Conservation (phyloP, 2,113 vertebrate species). For the Anguilla japonica region DNA sequence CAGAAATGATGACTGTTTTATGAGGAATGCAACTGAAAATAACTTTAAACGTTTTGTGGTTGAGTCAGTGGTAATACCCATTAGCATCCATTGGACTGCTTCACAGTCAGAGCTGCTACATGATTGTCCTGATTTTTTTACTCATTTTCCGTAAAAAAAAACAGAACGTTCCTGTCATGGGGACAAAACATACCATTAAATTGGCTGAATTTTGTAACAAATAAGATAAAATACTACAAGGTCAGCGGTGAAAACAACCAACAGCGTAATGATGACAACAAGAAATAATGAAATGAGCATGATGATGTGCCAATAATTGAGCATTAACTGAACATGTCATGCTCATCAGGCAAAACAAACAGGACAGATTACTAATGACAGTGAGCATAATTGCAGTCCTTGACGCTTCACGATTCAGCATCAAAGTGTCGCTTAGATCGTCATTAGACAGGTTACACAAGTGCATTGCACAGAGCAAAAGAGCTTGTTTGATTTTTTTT, state of each 20-base stretch:
- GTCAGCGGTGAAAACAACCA: not conserved
- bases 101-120: not conserved
- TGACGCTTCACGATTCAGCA: not conserved
- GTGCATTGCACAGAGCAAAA: not conserved
- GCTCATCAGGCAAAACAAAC: not conserved
- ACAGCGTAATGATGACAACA: not conserved
- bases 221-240: not conserved
- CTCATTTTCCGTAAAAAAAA: not conserved
- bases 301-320: not conserved
- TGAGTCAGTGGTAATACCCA: not conserved
- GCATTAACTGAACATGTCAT: not conserved
- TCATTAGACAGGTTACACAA: not conserved
- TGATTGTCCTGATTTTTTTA: not conserved
- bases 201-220: not conserved
- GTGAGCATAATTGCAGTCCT: not conserved
- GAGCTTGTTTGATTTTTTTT: not conserved
- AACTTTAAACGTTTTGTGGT: not conserved
- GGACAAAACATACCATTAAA: not conserved
- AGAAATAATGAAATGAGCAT: not conserved
- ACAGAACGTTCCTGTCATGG: not conserved
- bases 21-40: too few relatives aligned
- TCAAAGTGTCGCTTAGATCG: not conserved
- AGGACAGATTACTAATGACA: not conserved
- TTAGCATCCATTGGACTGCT: not conserved
- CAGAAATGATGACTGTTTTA: too few relatives aligned